phyloP scores from a whole-genome alignment of 2,888 invertebrate species.

The Heliconius hortense region DNA sequence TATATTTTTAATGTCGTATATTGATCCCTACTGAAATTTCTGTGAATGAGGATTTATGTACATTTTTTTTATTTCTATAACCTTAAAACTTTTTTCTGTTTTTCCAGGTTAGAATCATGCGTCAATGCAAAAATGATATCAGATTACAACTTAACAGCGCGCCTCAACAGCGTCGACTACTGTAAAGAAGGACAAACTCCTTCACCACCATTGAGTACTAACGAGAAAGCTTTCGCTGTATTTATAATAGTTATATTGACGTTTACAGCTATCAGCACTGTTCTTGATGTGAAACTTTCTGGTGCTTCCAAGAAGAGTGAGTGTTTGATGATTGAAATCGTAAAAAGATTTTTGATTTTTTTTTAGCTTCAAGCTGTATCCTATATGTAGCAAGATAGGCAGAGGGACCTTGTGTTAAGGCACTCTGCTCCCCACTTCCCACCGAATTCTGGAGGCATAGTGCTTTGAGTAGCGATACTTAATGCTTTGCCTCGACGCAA shows the following conservation, averaged over 20 bases:
- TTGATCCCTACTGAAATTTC: too few species aligned
- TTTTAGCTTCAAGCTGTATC: not conserved
- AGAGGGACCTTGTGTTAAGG: not conserved
- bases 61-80: not conserved
- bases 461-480: not conserved
- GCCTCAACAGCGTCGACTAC: slow-evolving; percentile 62
- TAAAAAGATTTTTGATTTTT: not conserved
- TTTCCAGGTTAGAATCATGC: slow-evolving; percentile 67
- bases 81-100: not conserved
- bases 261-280: slow-evolving; percentile 57
- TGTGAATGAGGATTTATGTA: too few species aligned
- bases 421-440: too few species aligned
- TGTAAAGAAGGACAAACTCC: slow-evolving; percentile 51
- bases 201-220: slow-evolving; percentile 47
- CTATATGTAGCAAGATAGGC: not conserved
- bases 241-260: slow-evolving; percentile 29
- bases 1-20: too few species aligned
- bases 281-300: slow-evolving; percentile 60
- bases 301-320: slow-evolving; percentile 65
- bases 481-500: not conserved
- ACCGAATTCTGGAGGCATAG: too few species aligned
- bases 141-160: slow-evolving; percentile 62
- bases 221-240: slow-evolving; percentile 59
- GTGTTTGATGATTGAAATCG: slow-evolving; percentile 16
- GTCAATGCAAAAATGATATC: slow-evolving; percentile 64